Conservation (phyloP, 2,797 vertebrate genomes). For the Chelonia mydas region DNA sequence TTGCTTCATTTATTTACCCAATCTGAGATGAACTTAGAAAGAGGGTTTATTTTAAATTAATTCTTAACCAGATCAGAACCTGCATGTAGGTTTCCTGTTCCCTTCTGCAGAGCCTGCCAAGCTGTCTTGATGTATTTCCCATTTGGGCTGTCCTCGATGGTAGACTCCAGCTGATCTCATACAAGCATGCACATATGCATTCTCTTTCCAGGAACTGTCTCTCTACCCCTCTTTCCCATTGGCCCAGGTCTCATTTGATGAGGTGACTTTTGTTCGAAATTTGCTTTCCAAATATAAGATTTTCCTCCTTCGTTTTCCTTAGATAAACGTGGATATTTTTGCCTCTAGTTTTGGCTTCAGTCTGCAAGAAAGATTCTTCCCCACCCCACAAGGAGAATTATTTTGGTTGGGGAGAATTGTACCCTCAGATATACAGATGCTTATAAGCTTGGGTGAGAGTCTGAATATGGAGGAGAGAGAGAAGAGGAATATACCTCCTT, state of each 20-base stretch:
- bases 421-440: slow-evolving; percentile 43
- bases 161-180: not conserved
- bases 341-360: slow-evolving; percentile 39
- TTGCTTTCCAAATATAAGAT: not conserved
- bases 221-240: not conserved
- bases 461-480: slow-evolving; percentile 45
- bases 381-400: slow-evolving; percentile 48
- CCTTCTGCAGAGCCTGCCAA: not conserved
- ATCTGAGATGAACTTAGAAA: not conserved
- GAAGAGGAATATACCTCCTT: slow-evolving; percentile 34
- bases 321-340: slow-evolving; percentile 45
- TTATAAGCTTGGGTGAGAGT: slow-evolving; percentile 43
- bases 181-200: not conserved
- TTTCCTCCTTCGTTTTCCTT: not conserved
- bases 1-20: not conserved
- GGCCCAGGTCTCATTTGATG: not conserved
- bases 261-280: not conserved
- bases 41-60: not conserved
- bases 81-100: not conserved
- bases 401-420: slow-evolving; percentile 64
- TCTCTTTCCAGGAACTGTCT: not conserved
- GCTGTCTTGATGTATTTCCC: not conserved
- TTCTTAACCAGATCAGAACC: not conserved
- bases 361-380: slow-evolving; percentile 32
- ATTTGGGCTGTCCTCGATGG: not conserved